Conservation (phyloP, 2,888 invertebrate genomes). For the Xanthia icteritia region DNA sequence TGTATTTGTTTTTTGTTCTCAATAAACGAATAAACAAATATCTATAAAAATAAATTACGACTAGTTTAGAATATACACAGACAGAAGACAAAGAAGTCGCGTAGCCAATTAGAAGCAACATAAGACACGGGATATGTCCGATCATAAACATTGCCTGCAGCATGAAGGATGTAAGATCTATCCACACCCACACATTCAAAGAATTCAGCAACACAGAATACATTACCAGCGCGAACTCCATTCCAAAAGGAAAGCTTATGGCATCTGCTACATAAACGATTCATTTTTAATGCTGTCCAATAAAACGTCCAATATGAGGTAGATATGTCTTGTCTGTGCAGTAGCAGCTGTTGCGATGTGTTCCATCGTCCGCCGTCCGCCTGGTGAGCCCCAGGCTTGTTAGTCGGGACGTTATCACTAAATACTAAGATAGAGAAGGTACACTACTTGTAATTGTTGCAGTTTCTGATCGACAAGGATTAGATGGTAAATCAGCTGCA, state of each 20-base stretch:
- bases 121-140: neutral
- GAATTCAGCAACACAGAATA: neutral
- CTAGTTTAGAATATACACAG: neutral
- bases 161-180: neutral
- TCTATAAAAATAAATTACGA: neutral
- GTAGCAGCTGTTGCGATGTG: conserved; percentile 59
- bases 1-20: no score
- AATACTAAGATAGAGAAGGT: conserved; percentile 28
- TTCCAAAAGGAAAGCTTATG: conserved; percentile 14
- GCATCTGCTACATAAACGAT: conserved; percentile 50
- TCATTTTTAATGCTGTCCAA: conserved; percentile 59
- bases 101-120: neutral
- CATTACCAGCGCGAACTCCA: neutral
- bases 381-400: conserved; percentile 21
- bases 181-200: neutral
- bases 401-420: conserved; percentile 8
- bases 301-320: conserved; percentile 61
- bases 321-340: conserved; percentile 49
- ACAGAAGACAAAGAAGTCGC: neutral
- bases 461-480: neutral
- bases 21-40: neutral
- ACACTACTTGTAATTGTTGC: neutral
- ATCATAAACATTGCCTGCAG: neutral
- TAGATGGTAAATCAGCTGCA: neutral
- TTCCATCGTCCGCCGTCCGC: conserved; percentile 20